phyloP scores from a whole-genome alignment of 2,797 vertebrate genomes.

The Loriculus beryllinus region DNA sequence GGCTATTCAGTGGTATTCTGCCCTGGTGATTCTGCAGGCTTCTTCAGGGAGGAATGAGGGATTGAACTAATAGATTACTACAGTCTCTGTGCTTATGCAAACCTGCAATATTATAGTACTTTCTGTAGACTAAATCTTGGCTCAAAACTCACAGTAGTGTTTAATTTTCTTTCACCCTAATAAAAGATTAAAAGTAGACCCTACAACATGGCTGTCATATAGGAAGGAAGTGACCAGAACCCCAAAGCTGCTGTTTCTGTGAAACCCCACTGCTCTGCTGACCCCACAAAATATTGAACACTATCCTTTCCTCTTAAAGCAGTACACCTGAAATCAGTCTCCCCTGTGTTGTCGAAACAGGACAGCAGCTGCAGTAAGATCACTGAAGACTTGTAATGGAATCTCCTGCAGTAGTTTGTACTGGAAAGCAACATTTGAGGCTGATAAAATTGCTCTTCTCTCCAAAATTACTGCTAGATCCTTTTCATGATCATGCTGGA shows the following conservation, averaged over 20 bases:
- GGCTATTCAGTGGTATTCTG: background rate
- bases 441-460: background rate
- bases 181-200: background rate
- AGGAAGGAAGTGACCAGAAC: background rate
- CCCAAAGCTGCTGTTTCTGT: background rate
- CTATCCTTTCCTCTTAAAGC: background rate
- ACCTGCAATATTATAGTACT: background rate
- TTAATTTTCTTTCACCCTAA: background rate
- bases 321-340: background rate
- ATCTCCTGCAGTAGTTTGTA: background rate
- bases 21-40: rapidly evolving
- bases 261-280: background rate
- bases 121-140: background rate
- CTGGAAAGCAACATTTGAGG: background rate
- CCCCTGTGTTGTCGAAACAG: rapidly evolving
- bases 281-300: too few relatives aligned
- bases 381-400: background rate
- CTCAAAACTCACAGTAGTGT: background rate
- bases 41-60: background rate
- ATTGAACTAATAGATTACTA: background rate
- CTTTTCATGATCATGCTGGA: background rate
- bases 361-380: background rate
- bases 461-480: background rate
- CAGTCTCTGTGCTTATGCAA: background rate
- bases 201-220: rapidly evolving